Percentiles rank a stretch among this genome's conserved stretches.
These are phyloP conservation scores for Diadema setosum DNA, from an alignment of 35 echinoderm and acorn worm species.

Conservation along the genomic window DNA sequence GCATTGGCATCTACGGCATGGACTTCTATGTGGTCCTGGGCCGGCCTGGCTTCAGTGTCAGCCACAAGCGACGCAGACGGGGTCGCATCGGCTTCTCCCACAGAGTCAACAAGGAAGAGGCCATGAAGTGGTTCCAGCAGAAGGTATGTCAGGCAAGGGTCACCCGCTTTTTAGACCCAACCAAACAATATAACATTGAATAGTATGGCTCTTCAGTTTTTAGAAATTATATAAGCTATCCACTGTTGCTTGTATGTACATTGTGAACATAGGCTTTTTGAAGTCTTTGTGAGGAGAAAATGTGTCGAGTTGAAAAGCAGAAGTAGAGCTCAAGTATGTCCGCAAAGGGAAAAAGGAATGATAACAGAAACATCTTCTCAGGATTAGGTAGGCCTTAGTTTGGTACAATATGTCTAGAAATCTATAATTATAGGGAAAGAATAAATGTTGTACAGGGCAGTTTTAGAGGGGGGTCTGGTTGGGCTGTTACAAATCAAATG, in stretches of 20 bases:
- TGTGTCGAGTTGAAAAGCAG: background rate
- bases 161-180: background rate
- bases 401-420: too few species aligned
- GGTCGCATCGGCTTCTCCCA: slow-evolving; percentile 69
- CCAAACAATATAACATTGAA: background rate
- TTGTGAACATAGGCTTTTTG: background rate
- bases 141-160: slow-evolving; percentile 41
- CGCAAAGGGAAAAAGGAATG: too few species aligned
- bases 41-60: slow-evolving; percentile 81
- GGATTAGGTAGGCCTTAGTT: too few species aligned
- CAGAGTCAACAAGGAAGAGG: slow-evolving; percentile 80
- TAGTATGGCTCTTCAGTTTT: background rate
- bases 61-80: slow-evolving; percentile 69
- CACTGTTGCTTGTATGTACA: background rate
- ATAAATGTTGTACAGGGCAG: too few species aligned
- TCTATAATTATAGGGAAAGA: too few species aligned
- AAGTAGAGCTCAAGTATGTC: too few species aligned
- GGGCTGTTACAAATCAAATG: too few species aligned
- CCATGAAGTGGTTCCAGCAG: slow-evolving; percentile 99
- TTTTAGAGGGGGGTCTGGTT: too few species aligned
- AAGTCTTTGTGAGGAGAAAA: background rate
- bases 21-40: slow-evolving; percentile 98
- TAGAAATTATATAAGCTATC: background rate
- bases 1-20: slow-evolving; percentile 97
- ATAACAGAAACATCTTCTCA: too few species aligned